Conservation (phyloP, 2,113 vertebrate species). For the Gavialis gangeticus region DNA sequence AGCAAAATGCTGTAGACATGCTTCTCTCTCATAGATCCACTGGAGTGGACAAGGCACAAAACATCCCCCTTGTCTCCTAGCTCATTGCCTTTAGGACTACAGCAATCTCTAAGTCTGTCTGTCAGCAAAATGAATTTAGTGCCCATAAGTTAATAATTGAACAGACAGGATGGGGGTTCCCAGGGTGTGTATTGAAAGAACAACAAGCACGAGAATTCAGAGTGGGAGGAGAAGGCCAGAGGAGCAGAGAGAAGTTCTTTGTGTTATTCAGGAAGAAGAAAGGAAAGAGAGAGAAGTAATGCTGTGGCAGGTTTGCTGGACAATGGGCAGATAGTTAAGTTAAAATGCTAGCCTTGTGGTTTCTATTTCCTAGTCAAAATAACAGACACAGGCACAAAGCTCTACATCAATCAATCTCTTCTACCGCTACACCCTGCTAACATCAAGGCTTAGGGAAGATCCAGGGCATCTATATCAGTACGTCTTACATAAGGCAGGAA, state of each 20-base stretch:
- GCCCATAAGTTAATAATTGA: slow-evolving; percentile 31
- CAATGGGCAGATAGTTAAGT: background rate
- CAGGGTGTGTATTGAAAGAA: background rate
- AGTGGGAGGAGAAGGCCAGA: background rate
- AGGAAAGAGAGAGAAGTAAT: background rate
- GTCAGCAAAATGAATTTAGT: slow-evolving; percentile 9
- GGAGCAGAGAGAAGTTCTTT: background rate
- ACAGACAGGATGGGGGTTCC: slow-evolving; percentile 8
- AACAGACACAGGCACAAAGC: slow-evolving; percentile 59
- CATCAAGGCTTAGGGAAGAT: background rate
- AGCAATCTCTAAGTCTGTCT: background rate
- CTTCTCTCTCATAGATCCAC: background rate
- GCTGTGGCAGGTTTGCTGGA: background rate
- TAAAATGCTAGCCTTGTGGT: slow-evolving; percentile 64
- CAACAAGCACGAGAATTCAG: background rate
- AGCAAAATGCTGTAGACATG: background rate
- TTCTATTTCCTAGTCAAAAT: slow-evolving; percentile 61
- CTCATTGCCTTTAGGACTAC: background rate
- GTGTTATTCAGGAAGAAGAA: background rate
- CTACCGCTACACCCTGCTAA: background rate
- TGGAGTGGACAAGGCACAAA: background rate
- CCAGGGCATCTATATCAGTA: background rate
- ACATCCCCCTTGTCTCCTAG: background rate
- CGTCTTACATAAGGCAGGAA: rapidly evolving
- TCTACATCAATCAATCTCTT: background rate